A percentile compares a stretch with the other conserved stretches of the same genome.
These are phyloP conservation scores for Heliconius ismenius DNA, from an alignment of 2,888 invertebrate species.

Conservation along the genomic window DNA sequence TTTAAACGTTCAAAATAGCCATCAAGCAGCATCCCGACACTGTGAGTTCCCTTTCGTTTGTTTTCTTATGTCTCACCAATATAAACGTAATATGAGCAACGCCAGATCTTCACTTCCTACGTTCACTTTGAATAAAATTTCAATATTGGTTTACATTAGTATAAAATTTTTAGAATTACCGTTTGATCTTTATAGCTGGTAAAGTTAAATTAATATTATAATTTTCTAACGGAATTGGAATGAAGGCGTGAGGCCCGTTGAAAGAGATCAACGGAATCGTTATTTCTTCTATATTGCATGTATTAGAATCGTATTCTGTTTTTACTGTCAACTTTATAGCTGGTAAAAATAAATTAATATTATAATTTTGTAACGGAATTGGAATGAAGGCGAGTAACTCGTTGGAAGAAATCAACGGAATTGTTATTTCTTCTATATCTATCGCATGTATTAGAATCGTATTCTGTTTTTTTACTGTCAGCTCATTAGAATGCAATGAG, in stretches of 20 bases:
- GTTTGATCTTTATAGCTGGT: conserved; percentile 24
- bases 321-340: conserved; percentile 2
- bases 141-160: conserved; percentile 23
- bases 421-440: not conserved
- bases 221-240: not conserved
- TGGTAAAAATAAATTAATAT: not conserved
- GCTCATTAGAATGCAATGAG: conserved; percentile 25
- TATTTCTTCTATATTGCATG: not conserved
- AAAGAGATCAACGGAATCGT: conserved; percentile 9
- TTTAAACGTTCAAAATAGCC: conserved; percentile 68
- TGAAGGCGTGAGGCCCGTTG: conserved; percentile 1
- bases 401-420: conserved; percentile 18
- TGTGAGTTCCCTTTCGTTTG: conserved; percentile 55
- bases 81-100: conserved; percentile 28
- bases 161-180: conserved; percentile 9
- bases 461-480: conserved; percentile 14
- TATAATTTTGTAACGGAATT: not conserved
- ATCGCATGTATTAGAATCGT: not conserved
- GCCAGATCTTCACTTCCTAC: conserved; percentile 30
- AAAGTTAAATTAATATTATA: not conserved
- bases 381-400: not conserved
- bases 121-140: conserved; percentile 27
- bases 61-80: conserved; percentile 36
- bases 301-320: conserved; percentile 10
- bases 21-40: conserved; percentile 44